These are phyloP conservation scores for Fabriciana adippe DNA, from an alignment of 2,888 invertebrate species.

Conservation along the genomic window DNA sequence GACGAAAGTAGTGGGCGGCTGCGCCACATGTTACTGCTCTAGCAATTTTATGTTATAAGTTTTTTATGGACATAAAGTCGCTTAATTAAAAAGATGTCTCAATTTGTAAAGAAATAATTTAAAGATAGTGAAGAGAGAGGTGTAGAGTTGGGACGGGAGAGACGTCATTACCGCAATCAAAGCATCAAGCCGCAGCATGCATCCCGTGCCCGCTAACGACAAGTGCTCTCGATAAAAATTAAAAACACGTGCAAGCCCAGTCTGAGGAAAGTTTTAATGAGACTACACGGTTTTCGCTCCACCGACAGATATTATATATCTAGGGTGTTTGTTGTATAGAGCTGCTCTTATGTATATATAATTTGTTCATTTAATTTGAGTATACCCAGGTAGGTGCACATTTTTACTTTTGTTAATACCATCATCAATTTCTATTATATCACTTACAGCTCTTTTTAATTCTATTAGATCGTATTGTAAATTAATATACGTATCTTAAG, in stretches of 20 bases:
- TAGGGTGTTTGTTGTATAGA: constrained; percentile 13
- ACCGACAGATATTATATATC: constrained; percentile 51
- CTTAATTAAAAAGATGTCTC: constrained; percentile 65
- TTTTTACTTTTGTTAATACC: not conserved
- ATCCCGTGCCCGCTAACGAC: constrained; percentile 64
- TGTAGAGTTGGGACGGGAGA: constrained; percentile 60
- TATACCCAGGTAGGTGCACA: not conserved
- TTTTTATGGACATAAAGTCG: constrained; percentile 39
- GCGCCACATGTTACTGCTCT: constrained; percentile 29
- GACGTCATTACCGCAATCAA: constrained; percentile 82
- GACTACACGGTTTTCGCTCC: constrained; percentile 68
- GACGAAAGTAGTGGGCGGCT: constrained; percentile 18
- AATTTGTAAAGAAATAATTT: constrained; percentile 73
- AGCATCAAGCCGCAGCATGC: constrained; percentile 69
- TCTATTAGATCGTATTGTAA: no score
- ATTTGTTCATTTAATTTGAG: constrained; percentile 3
- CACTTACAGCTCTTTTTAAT: no score
- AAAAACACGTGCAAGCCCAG: constrained; percentile 81
- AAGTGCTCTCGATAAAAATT: constrained; percentile 83
- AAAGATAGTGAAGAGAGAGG: constrained; percentile 70
- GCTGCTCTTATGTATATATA: not conserved
- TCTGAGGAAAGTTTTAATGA: constrained; percentile 82
- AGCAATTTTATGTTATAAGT: constrained; percentile 30
- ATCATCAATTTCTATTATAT: no score
- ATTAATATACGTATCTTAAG: no score